A percentile compares a stretch with the other conserved stretches of the same genome.
Evolutionary conservation across 2,888 invertebrate species (phyloP).

Genomic region (Epicampocera succincta): DNA sequence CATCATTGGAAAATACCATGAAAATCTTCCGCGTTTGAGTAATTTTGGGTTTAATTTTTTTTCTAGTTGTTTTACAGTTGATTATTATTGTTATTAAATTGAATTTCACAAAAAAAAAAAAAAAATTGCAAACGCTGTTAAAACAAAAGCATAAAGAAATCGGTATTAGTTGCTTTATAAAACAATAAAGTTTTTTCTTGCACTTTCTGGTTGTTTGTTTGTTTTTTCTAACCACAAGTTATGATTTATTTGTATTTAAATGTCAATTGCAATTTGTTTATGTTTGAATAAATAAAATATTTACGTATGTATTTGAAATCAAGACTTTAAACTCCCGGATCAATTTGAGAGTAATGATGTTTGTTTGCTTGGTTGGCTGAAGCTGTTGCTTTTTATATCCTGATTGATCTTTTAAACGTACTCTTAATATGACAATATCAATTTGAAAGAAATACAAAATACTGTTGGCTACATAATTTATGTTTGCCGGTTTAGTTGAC

Average conservation of each 20-base stretch:
- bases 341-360: constrained; percentile 11
- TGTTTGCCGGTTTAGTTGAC: constrained; percentile 57
- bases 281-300: constrained; percentile 30
- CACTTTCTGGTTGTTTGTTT: not conserved
- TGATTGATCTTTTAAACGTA: constrained; percentile 61
- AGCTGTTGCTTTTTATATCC: constrained; percentile 33
- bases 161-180: not conserved
- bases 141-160: not conserved
- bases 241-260: constrained; percentile 60
- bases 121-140: constrained; percentile 4
- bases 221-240: constrained; percentile 33
- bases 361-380: constrained; percentile 25
- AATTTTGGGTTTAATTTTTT: constrained; percentile 70
- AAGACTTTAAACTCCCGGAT: constrained; percentile 58
- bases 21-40: constrained; percentile 71
- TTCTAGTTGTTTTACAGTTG: not conserved
- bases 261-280: constrained; percentile 54
- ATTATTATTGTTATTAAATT: constrained; percentile 58
- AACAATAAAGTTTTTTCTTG: constrained; percentile 27
- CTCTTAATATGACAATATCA: constrained; percentile 61
- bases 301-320: not conserved
- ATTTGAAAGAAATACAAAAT: constrained; percentile 25
- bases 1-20: constrained; percentile 63
- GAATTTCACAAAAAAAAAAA: constrained; percentile 58
- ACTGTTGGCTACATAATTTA: constrained; percentile 60